Base-by-base conservation (phyloP, 1,140 invertebrate species). In the Hyposmocoma kahamanoa region DNA sequence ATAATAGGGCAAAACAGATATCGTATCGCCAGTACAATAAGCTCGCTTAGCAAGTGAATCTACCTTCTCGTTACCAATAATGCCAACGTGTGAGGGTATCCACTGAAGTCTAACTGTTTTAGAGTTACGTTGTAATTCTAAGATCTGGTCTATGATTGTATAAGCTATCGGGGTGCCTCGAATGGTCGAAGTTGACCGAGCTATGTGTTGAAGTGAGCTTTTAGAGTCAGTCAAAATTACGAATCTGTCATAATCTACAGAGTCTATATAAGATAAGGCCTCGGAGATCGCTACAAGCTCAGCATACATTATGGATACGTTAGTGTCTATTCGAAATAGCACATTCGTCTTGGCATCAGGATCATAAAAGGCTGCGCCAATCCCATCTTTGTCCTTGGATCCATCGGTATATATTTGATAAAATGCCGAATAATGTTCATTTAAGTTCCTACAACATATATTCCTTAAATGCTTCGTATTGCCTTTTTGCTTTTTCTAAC, bases 191-290 rank as follows among this genome's bases (percentile, higher is more conserved):
- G 24, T 11, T 6, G 6, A 28, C 24, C 5, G 6, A 28, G 11
- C 11, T 28, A 28, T 28, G 24, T 28, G 24, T 28, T 28, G 24
- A 28, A 28, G 24, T 28, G 24, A 6, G 11, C 24, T 28, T 11
- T 28, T 28, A 28, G 6, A 6, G 11, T 28, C 24, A 6, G 24
- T 28, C 6, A 28, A 28, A 11, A 28, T 28, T 6, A 28, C 24
- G 6, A 28, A 6, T 6, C 11, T 28, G 6, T 28, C 11, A 28
- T 6, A 28, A 28, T 28, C 24, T 11, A 28, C 11, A 28, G 24
- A 6, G 24, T 17, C 21, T 56, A 54, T 52, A 47, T 43, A 55
- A 13, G 42, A 49, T 24, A 55, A 13, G 8, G 53, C 53, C 24
- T 55, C 51, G 15, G 44, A 39, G 19, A 53, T 48, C 11, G 51